Percentiles rank a stretch among this genome's conserved stretches.
Conservation (phyloP, 2,113 vertebrate species). For the Callipepla californica region DNA sequence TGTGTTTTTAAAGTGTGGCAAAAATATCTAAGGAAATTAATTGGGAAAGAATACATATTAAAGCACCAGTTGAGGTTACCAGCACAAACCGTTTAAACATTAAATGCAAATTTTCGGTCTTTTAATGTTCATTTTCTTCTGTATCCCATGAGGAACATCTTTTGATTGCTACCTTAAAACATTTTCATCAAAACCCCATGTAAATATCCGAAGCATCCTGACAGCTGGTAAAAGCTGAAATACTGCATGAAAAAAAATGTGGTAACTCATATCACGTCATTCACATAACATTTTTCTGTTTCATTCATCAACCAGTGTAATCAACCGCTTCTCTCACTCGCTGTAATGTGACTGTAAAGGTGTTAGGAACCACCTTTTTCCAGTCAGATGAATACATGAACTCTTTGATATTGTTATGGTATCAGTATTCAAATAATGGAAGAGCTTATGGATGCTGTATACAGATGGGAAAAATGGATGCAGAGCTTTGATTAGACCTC, state of each 20-base stretch:
- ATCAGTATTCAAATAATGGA: not conserved
- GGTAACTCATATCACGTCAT: too few relatives aligned
- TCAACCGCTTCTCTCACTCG: not conserved
- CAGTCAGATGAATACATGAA: not conserved
- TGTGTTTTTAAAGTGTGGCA: not conserved
- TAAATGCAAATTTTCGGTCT: conserved; percentile 12
- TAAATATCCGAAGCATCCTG: not conserved
- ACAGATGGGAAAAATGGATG: not conserved
- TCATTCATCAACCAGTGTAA: not conserved
- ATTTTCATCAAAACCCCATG: not conserved
- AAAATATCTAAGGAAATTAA: conserved; percentile 40
- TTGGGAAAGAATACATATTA: conserved; percentile 24
- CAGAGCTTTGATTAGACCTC: not conserved
- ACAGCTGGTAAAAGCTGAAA: not conserved
- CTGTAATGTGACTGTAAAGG: not conserved
- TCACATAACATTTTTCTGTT: not conserved
- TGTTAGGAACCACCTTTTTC: not conserved
- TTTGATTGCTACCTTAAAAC: not conserved
- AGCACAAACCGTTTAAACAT: conserved; percentile 21
- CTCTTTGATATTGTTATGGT: fast-evolving
- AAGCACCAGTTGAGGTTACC: not conserved
- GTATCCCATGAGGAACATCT: not conserved
- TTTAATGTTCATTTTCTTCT: conserved; percentile 6
- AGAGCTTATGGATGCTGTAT: fast-evolving
- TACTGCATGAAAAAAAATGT: not conserved